Evolutionary conservation across 2,888 invertebrate species (phyloP).

Genomic region (Orthosia gothica): DNA sequence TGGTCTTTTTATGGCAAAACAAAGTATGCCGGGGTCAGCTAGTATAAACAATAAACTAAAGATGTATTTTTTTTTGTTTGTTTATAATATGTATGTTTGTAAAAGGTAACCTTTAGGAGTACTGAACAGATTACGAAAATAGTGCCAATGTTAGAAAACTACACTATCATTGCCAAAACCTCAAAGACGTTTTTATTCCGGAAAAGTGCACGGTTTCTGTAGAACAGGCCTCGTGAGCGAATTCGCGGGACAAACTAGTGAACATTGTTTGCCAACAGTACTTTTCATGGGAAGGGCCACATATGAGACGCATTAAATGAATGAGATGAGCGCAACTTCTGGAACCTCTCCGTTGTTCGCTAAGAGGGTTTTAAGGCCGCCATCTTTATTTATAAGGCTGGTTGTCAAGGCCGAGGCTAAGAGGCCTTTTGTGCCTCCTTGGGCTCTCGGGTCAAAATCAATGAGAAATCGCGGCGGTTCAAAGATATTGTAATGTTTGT

Average conservation of each 20-base stretch:
- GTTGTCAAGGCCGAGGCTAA: constrained; percentile 29
- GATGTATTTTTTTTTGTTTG: too few species aligned
- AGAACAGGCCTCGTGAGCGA: background rate
- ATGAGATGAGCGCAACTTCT: constrained; percentile 18
- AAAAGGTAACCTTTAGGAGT: too few species aligned
- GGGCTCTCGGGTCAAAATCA: constrained; percentile 15
- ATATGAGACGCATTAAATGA: constrained; percentile 34
- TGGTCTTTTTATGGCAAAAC: too few species aligned
- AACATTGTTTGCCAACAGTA: constrained; percentile 6
- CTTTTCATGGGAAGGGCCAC: background rate
- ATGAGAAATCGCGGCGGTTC: constrained; percentile 1
- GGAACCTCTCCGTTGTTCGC: constrained; percentile 4
- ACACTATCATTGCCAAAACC: too few species aligned
- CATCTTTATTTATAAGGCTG: constrained; percentile 20
- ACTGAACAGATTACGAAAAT: too few species aligned
- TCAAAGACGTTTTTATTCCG: too few species aligned
- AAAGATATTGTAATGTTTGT: constrained; percentile 12
- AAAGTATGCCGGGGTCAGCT: too few species aligned
- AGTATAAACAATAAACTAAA: too few species aligned
- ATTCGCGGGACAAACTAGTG: background rate
- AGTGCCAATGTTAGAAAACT: too few species aligned
- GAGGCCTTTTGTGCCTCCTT: constrained; percentile 29
- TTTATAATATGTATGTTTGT: too few species aligned
- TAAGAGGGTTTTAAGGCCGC: constrained; percentile 37
- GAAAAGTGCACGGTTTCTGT: background rate